Conservation (phyloP, 1,140 invertebrate species). For the Condylostylus longicornis region DNA sequence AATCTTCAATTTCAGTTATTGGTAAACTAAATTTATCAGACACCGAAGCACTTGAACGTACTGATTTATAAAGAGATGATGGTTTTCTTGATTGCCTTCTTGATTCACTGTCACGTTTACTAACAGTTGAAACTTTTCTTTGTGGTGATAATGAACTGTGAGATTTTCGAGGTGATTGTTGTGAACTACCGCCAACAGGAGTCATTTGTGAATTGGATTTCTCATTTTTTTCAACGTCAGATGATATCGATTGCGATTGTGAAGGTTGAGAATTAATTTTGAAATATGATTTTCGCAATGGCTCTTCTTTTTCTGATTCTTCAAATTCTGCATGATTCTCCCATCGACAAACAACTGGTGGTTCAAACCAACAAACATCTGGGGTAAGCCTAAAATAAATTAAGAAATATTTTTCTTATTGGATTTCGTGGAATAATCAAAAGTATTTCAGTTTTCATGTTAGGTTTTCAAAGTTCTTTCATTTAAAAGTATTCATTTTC, state of each 20-base stretch:
- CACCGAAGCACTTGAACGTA: neutral
- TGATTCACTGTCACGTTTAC: neutral
- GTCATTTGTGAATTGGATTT: constrained; percentile 24
- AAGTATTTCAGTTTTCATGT: too few species aligned
- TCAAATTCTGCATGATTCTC: constrained; percentile 32
- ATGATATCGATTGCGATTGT: neutral
- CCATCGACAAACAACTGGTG: constrained; percentile 66
- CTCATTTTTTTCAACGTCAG: constrained; percentile 20
- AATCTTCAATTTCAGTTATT: constrained; percentile 23
- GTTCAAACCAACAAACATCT: constrained; percentile 67
- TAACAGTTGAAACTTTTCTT: too few species aligned
- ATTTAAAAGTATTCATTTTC: too few species aligned
- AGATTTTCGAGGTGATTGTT: constrained; percentile 14
- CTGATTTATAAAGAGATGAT: neutral
- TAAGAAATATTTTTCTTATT: too few species aligned
- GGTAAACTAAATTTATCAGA: constrained; percentile 5
- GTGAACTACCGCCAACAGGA: constrained; percentile 18
- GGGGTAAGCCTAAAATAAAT: constrained; percentile 44
- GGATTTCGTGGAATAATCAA: too few species aligned
- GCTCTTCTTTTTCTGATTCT: constrained; percentile 21
- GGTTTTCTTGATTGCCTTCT: neutral
- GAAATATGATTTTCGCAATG: constrained; percentile 13
- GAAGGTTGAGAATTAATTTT: constrained; percentile 7
- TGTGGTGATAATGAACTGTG: neutral
- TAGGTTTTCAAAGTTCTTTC: too few species aligned